Evolutionary conservation across 1,140 invertebrate genomes (phyloP).

Genomic region (Palaemon carinicauda): DNA sequence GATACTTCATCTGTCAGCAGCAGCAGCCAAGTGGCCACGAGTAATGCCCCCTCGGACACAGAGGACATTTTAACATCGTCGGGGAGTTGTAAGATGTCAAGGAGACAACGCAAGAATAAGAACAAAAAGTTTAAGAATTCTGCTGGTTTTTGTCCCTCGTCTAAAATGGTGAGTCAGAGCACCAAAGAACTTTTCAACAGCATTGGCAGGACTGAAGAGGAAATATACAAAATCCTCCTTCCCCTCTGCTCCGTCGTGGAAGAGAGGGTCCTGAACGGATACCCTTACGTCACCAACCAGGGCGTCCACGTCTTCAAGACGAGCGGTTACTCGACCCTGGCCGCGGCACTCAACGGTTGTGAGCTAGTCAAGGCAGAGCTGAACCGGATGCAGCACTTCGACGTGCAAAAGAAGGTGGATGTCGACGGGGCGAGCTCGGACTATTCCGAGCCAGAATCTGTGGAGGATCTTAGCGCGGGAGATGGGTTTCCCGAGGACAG

Average conservation of each 20-base stretch:
- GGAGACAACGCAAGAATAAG: conserved; percentile 41
- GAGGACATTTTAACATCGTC: conserved; percentile 12
- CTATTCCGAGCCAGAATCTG: conserved; percentile 46
- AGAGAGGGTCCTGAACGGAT: conserved; percentile 44
- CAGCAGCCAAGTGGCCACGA: conserved; percentile 32
- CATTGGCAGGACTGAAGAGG: conserved; percentile 35
- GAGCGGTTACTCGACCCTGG: conserved; percentile 35
- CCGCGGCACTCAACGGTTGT: conserved; percentile 14
- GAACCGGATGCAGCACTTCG: not conserved
- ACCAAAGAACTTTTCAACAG: conserved; percentile 29
- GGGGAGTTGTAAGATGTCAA: conserved; percentile 11
- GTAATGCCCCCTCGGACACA: conserved; percentile 21
- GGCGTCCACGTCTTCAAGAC: conserved; percentile 30
- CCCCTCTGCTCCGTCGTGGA: conserved; percentile 28
- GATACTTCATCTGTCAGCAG: conserved; percentile 24
- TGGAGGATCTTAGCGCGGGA: conserved; percentile 13
- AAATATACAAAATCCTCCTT: conserved; percentile 12
- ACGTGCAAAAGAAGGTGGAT: conserved; percentile 2
- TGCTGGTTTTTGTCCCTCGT: not conserved
- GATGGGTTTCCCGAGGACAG: conserved; percentile 28
- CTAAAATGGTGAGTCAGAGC: not conserved
- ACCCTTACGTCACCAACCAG: conserved; percentile 22
- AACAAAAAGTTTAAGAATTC: conserved; percentile 25
- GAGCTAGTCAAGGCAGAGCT: not conserved
- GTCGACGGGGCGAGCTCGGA: conserved; percentile 31